A percentile compares a stretch with the other conserved stretches of the same genome.
These are phyloP conservation scores for Ctenochaetus hawaiiensis DNA, from an alignment of 2,797 vertebrate species.

Conservation along the genomic window DNA sequence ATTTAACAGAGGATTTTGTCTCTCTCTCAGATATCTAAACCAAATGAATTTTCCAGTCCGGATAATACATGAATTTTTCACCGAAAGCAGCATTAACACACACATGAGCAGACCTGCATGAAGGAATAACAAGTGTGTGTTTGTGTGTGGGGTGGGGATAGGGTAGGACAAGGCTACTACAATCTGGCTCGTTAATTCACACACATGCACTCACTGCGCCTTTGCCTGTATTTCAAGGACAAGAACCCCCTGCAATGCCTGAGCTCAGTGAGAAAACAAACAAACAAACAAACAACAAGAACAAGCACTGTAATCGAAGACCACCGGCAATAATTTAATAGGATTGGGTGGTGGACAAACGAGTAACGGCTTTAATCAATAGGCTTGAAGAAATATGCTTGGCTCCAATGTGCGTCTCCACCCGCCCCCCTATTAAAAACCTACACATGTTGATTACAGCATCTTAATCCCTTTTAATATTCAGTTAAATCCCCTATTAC, in stretches of 20 bases:
- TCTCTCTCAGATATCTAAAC: neutral
- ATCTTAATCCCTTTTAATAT: neutral
- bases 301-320: slow-evolving; percentile 16
- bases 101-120: slow-evolving; percentile 29
- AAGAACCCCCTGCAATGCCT: slow-evolving; percentile 56
- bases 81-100: neutral
- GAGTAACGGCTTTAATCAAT: slow-evolving; percentile 51
- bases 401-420: slow-evolving; percentile 50
- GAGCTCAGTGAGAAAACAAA: slow-evolving; percentile 3
- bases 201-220: slow-evolving; percentile 66
- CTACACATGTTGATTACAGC: slow-evolving; percentile 73
- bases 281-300: slow-evolving; percentile 15
- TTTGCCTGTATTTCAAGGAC: slow-evolving; percentile 78
- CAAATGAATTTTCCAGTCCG: neutral
- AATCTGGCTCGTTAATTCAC: slow-evolving; percentile 65
- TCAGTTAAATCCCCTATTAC: slow-evolving; percentile 5
- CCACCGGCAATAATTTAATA: slow-evolving; percentile 29
- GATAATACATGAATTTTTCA: neutral
- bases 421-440: slow-evolving; percentile 47
- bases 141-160: slow-evolving; percentile 48
- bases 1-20: neutral
- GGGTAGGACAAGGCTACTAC: slow-evolving; percentile 59
- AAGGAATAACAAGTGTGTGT: slow-evolving; percentile 43
- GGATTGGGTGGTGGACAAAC: slow-evolving; percentile 51
- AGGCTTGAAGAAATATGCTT: slow-evolving; percentile 50